These are phyloP conservation scores for Lepilemur ruficaudatus DNA, from an alignment of 2,797 vertebrate species.

Conservation along the genomic window DNA sequence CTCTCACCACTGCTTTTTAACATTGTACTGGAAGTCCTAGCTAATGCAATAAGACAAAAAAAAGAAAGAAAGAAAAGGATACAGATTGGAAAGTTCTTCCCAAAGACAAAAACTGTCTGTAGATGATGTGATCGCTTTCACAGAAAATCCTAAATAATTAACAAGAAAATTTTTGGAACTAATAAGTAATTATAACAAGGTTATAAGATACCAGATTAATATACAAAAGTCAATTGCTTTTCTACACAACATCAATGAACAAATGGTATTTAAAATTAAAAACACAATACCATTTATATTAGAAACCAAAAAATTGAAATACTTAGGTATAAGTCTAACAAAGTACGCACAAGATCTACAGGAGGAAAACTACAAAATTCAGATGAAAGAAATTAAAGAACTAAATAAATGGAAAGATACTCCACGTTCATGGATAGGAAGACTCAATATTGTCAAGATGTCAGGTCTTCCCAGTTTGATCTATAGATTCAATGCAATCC, in stretches of 20 bases:
- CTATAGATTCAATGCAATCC: neutral
- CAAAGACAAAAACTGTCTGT: neutral
- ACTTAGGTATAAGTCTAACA: neutral
- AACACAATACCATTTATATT: neutral
- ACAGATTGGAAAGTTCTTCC: neutral
- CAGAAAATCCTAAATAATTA: neutral
- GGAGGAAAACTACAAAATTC: neutral
- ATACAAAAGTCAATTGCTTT: neutral
- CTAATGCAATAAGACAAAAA: neutral
- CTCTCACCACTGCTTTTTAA: neutral
- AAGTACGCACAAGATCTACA: neutral
- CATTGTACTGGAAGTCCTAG: neutral
- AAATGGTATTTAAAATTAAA: neutral
- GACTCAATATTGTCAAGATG: neutral
- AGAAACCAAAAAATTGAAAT: neutral
- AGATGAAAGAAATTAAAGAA: neutral
- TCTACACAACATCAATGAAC: neutral
- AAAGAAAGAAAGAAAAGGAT: neutral
- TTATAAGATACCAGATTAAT: neutral
- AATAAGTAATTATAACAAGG: neutral
- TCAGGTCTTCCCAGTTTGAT: neutral
- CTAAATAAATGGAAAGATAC: neutral
- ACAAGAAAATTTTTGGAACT: neutral
- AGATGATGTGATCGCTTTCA: neutral
- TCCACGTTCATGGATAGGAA: neutral